A percentile compares a stretch with the other conserved stretches of the same genome.
phyloP scores from a whole-genome alignment of 2,888 invertebrate species.

The Acleris holmiana region DNA sequence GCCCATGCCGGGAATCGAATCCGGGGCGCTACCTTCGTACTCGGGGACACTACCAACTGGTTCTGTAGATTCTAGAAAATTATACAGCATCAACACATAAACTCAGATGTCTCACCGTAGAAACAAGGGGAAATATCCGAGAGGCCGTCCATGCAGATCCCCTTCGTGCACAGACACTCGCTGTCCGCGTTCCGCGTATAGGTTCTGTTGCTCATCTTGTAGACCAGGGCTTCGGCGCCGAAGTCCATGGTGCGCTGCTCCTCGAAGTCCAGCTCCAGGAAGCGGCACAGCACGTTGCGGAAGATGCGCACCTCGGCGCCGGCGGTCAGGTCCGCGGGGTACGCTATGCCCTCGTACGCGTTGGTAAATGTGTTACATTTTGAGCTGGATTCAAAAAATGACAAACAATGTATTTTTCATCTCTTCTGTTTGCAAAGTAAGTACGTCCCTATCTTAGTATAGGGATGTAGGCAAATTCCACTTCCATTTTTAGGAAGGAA shows the following conservation, averaged over 20 bases:
- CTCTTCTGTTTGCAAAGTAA: no score
- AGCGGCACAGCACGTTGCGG: conserved; percentile 90
- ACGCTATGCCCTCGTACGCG: conserved; percentile 88
- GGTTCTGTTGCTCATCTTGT: conserved; percentile 84
- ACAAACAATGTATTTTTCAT: not conserved
- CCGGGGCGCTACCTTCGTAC: no score
- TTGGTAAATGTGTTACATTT: conserved; percentile 88
- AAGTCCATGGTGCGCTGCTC: conserved; percentile 49
- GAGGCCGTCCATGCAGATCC: conserved; percentile 83
- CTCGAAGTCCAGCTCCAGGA: conserved; percentile 76
- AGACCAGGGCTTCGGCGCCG: conserved; percentile 86
- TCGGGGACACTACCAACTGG: no score
- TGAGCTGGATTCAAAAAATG: conserved; percentile 60
- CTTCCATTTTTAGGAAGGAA: no score
- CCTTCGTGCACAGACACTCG: conserved; percentile 85
- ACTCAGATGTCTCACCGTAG: conserved; percentile 82
- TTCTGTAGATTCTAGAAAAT: no score
- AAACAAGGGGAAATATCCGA: conserved; percentile 89
- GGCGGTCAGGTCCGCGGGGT: conserved; percentile 85
- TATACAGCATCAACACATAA: not conserved
- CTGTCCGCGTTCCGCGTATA: conserved; percentile 86
- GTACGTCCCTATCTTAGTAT: no score
- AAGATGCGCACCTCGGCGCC: conserved; percentile 85
- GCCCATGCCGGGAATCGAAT: no score
- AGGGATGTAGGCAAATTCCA: no score